Evolutionary conservation across 2,113 vertebrate species (phyloP).

Genomic region (Upupa epops): DNA sequence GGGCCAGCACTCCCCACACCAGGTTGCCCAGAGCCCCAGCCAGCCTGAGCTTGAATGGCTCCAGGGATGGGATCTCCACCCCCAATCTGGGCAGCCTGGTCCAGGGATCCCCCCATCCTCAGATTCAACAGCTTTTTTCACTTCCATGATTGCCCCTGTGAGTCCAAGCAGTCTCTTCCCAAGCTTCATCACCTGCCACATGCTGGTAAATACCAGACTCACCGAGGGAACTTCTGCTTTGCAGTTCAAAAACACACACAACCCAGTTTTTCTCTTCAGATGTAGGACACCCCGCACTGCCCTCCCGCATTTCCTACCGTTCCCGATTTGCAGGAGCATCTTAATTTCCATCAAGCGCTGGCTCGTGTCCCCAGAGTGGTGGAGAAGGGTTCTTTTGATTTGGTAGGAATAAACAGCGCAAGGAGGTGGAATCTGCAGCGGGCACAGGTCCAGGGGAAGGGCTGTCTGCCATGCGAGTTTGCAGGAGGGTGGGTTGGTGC

Average conservation of each 20-base stretch:
- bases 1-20: no score
- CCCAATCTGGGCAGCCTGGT: no score
- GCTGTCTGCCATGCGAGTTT: neutral
- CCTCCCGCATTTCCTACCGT: neutral
- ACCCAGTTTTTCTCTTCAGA: neutral
- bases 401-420: neutral
- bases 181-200: neutral
- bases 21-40: no score
- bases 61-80: no score
- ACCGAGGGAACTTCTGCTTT: neutral
- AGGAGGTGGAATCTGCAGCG: neutral
- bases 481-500: neutral
- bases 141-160: neutral
- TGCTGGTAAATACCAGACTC: neutral
- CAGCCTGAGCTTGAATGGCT: no score
- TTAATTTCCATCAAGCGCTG: neutral
- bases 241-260: neutral
- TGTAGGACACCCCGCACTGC: neutral
- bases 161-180: neutral
- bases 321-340: neutral
- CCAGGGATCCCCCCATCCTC: no score
- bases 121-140: no score
- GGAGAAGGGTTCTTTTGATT: neutral
- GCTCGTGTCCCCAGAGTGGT: fast-evolving
- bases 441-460: neutral